Evolutionary conservation across 1,140 invertebrate species (phyloP).

Genomic region (Pollicipes pollicipes): DNA sequence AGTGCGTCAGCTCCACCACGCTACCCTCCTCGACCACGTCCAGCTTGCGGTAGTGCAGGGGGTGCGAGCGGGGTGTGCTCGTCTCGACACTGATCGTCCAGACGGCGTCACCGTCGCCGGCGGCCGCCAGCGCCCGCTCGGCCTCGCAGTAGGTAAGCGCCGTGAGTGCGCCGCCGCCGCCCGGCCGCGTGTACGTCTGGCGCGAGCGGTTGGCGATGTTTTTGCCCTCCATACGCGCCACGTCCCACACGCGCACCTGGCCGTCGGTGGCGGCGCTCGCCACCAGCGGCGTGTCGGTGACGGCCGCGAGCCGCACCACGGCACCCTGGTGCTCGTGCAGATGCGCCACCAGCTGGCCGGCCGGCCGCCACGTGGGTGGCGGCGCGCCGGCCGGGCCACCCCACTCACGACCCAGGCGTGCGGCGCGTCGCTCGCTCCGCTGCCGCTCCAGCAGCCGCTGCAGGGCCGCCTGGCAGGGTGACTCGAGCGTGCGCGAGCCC

Average conservation of each 20-base stretch:
- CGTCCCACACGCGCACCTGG: constrained; percentile 79
- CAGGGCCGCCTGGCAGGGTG: constrained; percentile 54
- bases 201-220: constrained; percentile 40
- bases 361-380: constrained; percentile 47
- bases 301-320: constrained; percentile 35
- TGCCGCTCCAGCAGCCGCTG: constrained; percentile 49
- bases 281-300: constrained; percentile 38
- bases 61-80: neutral
- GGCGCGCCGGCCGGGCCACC: constrained; percentile 19
- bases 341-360: constrained; percentile 70
- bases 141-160: neutral
- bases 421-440: constrained; percentile 35
- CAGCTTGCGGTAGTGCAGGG: constrained; percentile 19
- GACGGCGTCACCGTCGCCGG: neutral
- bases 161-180: neutral
- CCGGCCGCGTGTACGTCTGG: constrained; percentile 23
- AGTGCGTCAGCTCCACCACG: neutral
- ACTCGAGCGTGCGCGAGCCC: constrained; percentile 19
- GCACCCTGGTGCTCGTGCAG: constrained; percentile 68
- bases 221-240: constrained; percentile 46
- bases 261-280: constrained; percentile 70
- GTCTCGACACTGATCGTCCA: neutral
- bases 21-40: constrained; percentile 14
- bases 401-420: constrained; percentile 28
- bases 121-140: neutral